Evolutionary conservation across 2,888 invertebrate genomes (phyloP), one percentile per base, ranked within the genome.

Genomic region (Capitulum mitella): DNA sequence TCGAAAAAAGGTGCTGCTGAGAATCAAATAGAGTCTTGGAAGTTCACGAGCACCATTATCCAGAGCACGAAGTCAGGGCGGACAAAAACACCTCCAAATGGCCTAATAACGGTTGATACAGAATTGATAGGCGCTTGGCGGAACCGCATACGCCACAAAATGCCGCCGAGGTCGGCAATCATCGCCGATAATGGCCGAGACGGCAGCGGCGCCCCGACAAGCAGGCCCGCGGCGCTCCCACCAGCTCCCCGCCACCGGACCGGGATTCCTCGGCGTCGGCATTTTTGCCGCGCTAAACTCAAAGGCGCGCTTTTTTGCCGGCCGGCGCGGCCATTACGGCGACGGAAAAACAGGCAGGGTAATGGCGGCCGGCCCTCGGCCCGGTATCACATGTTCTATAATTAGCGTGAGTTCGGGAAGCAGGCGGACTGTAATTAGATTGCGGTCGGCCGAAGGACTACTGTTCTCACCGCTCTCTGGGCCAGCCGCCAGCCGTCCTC

Each of bases 101-200:
- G 29, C 70, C 2, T 70, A 37, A 70, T 70, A 8, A 32, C 26
- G 8, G 70, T 8, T 70, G 37, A 70, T 70, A 70, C 22, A 19
- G 8, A 70, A 70, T 37, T 70, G 70, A 70, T 70, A 70, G 70
- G 5, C 22, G 70, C 70, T 37, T 70, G 70, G 26, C 8, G 37
- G 16, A 70, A 70, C 70, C 70, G 37, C 70, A 70, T 37, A 70
- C 6, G 19, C 70, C 70, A 70, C 70, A 70, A 70, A 64, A 70
- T 22, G 37, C 22, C 70, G 32, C 19, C 70, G 6, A 37, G 6
- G 1, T 22, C 22, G 22, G 37, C 70, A 70, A 70, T 70, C 70
- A 70, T 3, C 22, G 22, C 34, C 37, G 22, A 37, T 70, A 70
- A 70, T 70, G 22, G 22, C 6, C 70, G 37, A 5, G 19, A 22